Conservation (phyloP, 2,888 invertebrate species). For the Oconnorella tubifera region DNA sequence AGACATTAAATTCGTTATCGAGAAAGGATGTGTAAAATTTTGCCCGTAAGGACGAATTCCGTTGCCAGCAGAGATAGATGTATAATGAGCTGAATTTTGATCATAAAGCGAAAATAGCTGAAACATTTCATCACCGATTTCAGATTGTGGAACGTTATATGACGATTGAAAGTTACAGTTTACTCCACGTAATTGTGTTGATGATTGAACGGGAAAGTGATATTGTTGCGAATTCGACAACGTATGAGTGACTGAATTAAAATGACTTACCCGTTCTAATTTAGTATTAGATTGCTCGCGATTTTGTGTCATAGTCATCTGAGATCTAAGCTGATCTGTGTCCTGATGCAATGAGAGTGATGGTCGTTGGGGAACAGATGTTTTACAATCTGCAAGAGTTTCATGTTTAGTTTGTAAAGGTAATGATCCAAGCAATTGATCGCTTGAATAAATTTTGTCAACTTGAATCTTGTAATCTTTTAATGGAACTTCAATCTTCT, state of each 20-base stretch:
- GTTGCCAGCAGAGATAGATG: neutral
- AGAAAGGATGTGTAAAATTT: neutral
- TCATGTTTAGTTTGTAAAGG: neutral
- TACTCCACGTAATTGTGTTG: neutral
- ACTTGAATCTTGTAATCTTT: too few relatives aligned
- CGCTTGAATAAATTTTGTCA: too few relatives aligned
- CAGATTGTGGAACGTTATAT: too few relatives aligned
- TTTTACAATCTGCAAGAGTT: too few relatives aligned
- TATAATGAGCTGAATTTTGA: neutral
- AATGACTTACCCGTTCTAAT: neutral
- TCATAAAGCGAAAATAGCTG: neutral
- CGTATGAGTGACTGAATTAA: neutral
- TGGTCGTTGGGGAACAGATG: neutral
- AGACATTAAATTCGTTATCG: neutral
- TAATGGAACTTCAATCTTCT: neutral
- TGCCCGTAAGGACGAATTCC: neutral
- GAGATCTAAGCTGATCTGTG: neutral
- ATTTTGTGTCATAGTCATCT: neutral
- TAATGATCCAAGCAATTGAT: too few relatives aligned
- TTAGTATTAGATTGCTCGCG: neutral
- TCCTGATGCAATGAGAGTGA: neutral
- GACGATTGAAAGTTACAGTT: neutral
- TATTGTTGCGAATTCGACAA: neutral
- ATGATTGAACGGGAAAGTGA: neutral
- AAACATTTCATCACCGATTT: neutral